phyloP scores from a whole-genome alignment of 1,140 invertebrate species.

The Ladona fulva region DNA sequence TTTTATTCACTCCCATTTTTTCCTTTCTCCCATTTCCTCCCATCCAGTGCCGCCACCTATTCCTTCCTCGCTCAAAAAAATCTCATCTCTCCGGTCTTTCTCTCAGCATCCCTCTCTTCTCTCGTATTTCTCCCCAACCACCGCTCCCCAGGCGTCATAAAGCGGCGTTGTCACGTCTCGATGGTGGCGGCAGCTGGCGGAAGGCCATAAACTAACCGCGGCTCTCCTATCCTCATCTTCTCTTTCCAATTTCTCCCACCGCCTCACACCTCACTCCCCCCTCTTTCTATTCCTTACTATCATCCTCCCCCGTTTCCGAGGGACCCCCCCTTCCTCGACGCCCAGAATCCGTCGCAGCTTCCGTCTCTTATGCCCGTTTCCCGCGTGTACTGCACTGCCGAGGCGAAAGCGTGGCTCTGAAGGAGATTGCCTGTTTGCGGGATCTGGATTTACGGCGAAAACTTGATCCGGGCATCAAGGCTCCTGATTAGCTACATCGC shows the following conservation, averaged over 20 bases:
- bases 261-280: neutral
- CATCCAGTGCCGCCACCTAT: neutral
- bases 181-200: slow-evolving; percentile 3
- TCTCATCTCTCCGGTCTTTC: neutral
- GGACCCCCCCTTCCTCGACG: neutral
- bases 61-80: neutral
- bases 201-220: slow-evolving; percentile 3
- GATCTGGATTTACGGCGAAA: neutral
- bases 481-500: neutral
- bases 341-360: neutral
- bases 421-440: neutral
- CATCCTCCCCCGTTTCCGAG: neutral
- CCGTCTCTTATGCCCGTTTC: neutral
- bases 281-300: neutral
- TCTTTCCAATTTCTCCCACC: neutral
- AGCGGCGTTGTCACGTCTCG: slow-evolving; percentile 5
- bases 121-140: neutral
- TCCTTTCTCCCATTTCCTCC: neutral
- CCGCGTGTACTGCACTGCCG: neutral
- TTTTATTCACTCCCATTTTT: neutral
- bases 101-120: neutral
- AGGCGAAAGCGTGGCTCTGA: neutral
- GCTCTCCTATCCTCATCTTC: neutral
- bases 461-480: neutral
- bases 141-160: neutral